Evolutionary conservation across 2,888 invertebrate species (phyloP).

Genomic region (Gonocerus acuteangulatus): DNA sequence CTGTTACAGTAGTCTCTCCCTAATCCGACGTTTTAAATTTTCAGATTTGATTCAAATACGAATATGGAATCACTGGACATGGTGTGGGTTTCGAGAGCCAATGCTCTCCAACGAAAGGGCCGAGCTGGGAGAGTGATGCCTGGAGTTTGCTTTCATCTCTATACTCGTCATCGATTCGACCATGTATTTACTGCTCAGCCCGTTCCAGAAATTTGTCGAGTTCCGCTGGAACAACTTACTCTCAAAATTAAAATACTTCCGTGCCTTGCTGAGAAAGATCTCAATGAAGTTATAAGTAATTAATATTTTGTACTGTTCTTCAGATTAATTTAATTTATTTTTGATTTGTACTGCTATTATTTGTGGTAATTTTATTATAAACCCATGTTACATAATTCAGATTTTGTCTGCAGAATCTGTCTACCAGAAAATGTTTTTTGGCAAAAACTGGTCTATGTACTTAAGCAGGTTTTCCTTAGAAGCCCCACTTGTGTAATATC

Average conservation of each 20-base stretch:
- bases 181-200: constrained; percentile 64
- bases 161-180: constrained; percentile 56
- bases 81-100: constrained; percentile 85
- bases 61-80: constrained; percentile 82
- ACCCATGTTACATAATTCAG: too few species aligned
- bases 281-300: constrained; percentile 51
- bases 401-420: too few species aligned
- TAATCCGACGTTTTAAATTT: too few species aligned
- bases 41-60: constrained; percentile 66
- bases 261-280: constrained; percentile 45
- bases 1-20: too few species aligned
- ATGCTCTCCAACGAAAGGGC: constrained; percentile 81
- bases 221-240: constrained; percentile 76
- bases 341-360: too few species aligned
- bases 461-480: too few species aligned
- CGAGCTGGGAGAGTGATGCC: constrained; percentile 85
- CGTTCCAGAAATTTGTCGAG: constrained; percentile 80
- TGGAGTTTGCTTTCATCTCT: constrained; percentile 80
- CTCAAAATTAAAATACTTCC: constrained; percentile 66
- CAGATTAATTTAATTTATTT: too few species aligned
- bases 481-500: too few species aligned
- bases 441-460: too few species aligned
- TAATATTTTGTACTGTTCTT: too few species aligned
- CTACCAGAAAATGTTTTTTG: too few species aligned
- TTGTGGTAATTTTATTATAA: too few species aligned